Percentiles rank a stretch among this genome's conserved stretches.
phyloP scores from a whole-genome alignment of 2,113 vertebrate species.

The Nibea coibor region DNA sequence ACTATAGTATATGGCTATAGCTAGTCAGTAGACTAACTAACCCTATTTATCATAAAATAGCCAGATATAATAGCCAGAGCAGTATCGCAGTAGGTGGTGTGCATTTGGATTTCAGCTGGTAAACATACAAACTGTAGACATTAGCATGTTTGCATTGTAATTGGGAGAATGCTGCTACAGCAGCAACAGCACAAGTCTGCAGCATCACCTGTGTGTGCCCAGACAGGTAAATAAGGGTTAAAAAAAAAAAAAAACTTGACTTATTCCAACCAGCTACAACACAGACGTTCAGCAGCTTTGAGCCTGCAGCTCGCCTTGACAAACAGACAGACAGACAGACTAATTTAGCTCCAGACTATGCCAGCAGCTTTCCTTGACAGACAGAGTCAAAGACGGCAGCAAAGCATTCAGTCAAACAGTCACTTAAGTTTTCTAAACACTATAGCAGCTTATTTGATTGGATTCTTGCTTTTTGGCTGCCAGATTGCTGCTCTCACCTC shows the following conservation, averaged over 20 bases:
- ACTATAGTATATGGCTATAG: too few species aligned
- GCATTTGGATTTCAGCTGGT: neutral
- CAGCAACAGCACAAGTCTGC: neutral
- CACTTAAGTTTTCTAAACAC: conserved; percentile 26
- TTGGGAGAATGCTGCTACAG: neutral
- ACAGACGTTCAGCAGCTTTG: neutral
- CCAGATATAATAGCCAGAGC: too few species aligned
- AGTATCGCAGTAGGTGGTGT: too few species aligned
- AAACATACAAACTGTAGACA: neutral
- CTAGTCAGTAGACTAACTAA: too few species aligned
- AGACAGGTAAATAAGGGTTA: neutral
- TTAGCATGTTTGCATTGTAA: neutral
- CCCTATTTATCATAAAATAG: too few species aligned
- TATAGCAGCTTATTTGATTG: conserved; percentile 36
- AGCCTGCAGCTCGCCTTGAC: neutral
- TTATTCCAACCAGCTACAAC: neutral
- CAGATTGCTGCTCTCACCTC: conserved; percentile 31
- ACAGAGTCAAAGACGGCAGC: neutral
- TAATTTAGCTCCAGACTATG: neutral
- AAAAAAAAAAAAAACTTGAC: neutral
- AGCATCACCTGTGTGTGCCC: neutral
- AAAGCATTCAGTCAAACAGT: conserved; percentile 11
- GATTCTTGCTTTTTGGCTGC: conserved; percentile 42
- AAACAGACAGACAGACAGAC: neutral
- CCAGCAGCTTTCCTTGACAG: conserved; percentile 22